phyloP scores from a whole-genome alignment of 2,113 vertebrate species.

The Grammomys dolichurus region DNA sequence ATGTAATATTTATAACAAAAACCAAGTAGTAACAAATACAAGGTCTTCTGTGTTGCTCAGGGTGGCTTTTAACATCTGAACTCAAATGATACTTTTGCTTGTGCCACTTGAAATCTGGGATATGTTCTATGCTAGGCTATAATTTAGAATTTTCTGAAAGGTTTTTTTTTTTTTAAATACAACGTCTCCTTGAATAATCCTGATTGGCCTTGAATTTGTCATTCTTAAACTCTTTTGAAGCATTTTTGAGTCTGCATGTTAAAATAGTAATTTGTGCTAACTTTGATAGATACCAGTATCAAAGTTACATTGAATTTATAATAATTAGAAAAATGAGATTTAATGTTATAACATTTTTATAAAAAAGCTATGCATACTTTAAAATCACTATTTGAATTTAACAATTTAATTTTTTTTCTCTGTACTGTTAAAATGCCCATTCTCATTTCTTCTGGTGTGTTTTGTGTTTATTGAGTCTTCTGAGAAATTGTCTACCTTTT shows the following conservation, averaged over 20 bases:
- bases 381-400: conserved; percentile 17
- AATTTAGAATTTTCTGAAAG: neutral
- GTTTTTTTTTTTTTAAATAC: neutral
- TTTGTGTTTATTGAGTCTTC: neutral
- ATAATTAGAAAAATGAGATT: neutral
- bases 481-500: conserved; percentile 13
- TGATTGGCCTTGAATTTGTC: neutral
- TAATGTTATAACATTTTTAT: neutral
- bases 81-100: neutral
- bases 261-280: neutral
- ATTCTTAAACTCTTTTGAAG: neutral
- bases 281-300: neutral
- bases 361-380: neutral
- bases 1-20: neutral
- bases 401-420: neutral
- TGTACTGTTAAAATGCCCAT: neutral
- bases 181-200: neutral
- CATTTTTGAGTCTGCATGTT: conserved; percentile 14
- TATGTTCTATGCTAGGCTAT: neutral
- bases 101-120: neutral
- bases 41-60: neutral
- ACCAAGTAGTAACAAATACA: neutral
- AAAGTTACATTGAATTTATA: neutral
- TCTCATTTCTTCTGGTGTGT: neutral
- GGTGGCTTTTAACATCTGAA: neutral